phyloP scores from a whole-genome alignment of 2,797 vertebrate species.

The Alfaro cultratus region DNA sequence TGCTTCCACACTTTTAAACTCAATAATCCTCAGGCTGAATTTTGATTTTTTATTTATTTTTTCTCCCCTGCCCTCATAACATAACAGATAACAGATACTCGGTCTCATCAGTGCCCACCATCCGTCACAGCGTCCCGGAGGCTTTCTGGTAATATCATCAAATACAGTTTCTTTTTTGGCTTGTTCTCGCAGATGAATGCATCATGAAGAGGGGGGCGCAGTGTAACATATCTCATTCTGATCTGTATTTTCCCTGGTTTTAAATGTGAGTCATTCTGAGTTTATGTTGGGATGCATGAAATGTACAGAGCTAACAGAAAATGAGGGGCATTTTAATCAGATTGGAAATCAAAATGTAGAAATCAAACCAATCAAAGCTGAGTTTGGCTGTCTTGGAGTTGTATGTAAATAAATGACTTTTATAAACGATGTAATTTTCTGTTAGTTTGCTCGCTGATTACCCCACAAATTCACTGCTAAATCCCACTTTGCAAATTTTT shows the following conservation, averaged over 20 bases:
- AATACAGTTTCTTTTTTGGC: conserved; percentile 54
- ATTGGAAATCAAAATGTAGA: not conserved
- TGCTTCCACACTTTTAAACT: conserved; percentile 32
- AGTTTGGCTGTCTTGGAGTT: not conserved
- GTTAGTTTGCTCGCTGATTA: not conserved
- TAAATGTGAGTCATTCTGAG: conserved; percentile 58
- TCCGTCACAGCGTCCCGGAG: conserved; percentile 64
- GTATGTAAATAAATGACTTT: not conserved
- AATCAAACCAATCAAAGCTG: not conserved
- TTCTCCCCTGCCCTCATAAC: conserved; percentile 25
- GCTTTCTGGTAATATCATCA: conserved; percentile 41
- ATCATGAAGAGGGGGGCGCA: conserved; percentile 41
- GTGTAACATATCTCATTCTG: conserved; percentile 45
- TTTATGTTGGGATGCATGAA: conserved; percentile 37
- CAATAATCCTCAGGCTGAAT: conserved; percentile 56
- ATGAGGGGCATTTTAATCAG: not conserved
- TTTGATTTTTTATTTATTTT: conserved; percentile 24
- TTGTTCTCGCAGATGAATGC: conserved; percentile 46
- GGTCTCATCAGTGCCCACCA: conserved; percentile 59
- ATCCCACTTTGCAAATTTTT: not conserved
- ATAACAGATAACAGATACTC: conserved; percentile 31
- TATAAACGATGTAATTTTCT: not conserved
- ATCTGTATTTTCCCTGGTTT: conserved; percentile 18
- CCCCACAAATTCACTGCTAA: not conserved
- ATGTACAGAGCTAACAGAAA: conserved; percentile 9